Conservation (phyloP, 2,888 invertebrate species). For the Euplexia lucipara region DNA sequence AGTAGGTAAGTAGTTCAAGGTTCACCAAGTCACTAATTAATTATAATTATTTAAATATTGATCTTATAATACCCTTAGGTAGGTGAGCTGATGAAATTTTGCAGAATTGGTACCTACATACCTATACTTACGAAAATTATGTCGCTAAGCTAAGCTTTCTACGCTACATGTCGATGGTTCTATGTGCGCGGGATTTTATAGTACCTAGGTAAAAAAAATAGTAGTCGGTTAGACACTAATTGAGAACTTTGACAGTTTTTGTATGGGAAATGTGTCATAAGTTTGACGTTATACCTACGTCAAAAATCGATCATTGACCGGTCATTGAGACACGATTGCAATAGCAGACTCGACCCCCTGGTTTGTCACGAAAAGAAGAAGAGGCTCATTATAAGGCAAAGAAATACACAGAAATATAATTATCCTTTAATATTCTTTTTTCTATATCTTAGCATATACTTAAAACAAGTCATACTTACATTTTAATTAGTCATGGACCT, state of each 20-base stretch:
- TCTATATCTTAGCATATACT: constrained; percentile 24
- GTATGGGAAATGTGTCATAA: no score
- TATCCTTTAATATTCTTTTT: constrained; percentile 37
- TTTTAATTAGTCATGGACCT: constrained; percentile 44
- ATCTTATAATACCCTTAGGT: background rate
- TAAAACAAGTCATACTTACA: constrained; percentile 32
- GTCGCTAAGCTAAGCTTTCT: background rate
- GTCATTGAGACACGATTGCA: no score
- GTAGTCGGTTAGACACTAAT: no score
- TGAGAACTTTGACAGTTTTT: no score
- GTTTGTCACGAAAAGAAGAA: no score
- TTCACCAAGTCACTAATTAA: constrained; percentile 10
- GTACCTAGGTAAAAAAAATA: no score
- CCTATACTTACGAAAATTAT: background rate
- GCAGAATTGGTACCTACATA: background rate
- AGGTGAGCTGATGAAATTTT: constrained; percentile 6
- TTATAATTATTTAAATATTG: constrained; percentile 19
- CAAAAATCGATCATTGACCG: no score
- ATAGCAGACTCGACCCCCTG: no score
- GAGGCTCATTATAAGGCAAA: constrained; percentile 9
- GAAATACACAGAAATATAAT: constrained; percentile 7
- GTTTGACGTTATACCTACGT: no score
- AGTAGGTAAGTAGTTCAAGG: constrained; percentile 27
- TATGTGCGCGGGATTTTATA: no score
- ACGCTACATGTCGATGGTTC: background rate